Base-by-base conservation (phyloP, 2,888 invertebrate genomes). In the Volucella inanis region DNA sequence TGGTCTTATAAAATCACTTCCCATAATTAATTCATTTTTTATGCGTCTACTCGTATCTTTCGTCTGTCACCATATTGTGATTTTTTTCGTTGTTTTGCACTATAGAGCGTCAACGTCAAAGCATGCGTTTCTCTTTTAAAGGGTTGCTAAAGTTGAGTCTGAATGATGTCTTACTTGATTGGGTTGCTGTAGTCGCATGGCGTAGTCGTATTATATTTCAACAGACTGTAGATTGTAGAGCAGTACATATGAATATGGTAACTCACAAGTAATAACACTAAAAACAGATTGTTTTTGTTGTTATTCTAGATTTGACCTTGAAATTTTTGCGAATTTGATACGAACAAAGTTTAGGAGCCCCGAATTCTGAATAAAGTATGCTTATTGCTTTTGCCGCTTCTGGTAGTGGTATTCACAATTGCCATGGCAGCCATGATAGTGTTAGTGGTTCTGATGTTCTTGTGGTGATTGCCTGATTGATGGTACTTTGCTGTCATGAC, bases 251-350 rank as follows among this genome's bases (percentile, higher is more conserved):
- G 2, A 18, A 2, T 18, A 18, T 45, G 15, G 54, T 11, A 62
- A 22, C 47, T 43, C 49, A 14, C 15, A 31, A 59, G 47, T 22
- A 1, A 57, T n/a, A 62, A 12, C 31, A 43, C 64, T 67, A 14
- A 54, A 15, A 1, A 22, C 59, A 6, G 12, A 8, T 31, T 54
- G n/a, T 75, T 75, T 18, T 79, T 54, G 57, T 77, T 65, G 65
- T 65, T 54, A 54, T 61, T 79, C 70, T 75, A 84, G 22, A 76
- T 84, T 49, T 79, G 84, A 84, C 84, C 84, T 84, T 84, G 84
- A 79, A 31, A 71, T 75, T 84, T 84, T 45, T 59, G 61, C 71
- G 70, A 79, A 79, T 79, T 79, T 71, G 54, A 84, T 79, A 79
- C 79, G 70, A 75, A 84, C 79, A 75, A 75, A 84, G 75, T 79